Conservation (phyloP, 2,888 invertebrate species). For the Linnaemya tessellans region DNA sequence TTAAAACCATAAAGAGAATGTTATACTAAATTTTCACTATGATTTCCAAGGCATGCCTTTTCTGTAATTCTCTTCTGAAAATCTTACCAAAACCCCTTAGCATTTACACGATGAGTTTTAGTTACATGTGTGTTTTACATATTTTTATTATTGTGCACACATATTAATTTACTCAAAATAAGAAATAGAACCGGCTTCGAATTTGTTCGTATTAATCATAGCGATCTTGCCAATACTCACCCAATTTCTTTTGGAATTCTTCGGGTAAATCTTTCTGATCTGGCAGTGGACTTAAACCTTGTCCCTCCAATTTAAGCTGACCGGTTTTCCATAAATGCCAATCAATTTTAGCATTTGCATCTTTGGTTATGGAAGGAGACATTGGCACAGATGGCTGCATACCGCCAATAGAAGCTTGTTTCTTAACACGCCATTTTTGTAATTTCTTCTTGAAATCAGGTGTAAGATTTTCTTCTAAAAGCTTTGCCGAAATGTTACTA, state of each 20-base stretch:
- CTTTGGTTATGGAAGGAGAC: slow-evolving; percentile 75
- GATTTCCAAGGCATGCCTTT: too few relatives aligned
- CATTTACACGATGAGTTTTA: too few relatives aligned
- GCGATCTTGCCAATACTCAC: slow-evolving; percentile 78
- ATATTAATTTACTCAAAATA: too few relatives aligned
- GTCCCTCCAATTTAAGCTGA: slow-evolving; percentile 82
- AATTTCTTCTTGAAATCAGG: slow-evolving; percentile 93
- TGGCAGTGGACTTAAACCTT: slow-evolving; percentile 84
- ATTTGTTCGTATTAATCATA: too few relatives aligned
- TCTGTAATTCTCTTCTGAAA: too few relatives aligned
- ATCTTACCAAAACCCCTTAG: too few relatives aligned
- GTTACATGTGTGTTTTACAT: too few relatives aligned
- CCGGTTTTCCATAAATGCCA: slow-evolving; percentile 87
- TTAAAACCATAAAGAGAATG: too few relatives aligned
- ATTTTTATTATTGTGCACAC: too few relatives aligned
- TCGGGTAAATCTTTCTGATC: slow-evolving; percentile 89
- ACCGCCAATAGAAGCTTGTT: slow-evolving; percentile 75
- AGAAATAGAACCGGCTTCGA: too few relatives aligned
- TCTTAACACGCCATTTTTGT: slow-evolving; percentile 91
- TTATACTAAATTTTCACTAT: too few relatives aligned
- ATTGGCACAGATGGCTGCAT: slow-evolving; percentile 74
- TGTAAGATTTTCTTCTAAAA: slow-evolving; percentile 88
- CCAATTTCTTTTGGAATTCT: slow-evolving; percentile 92
- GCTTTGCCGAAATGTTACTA: slow-evolving; percentile 79
- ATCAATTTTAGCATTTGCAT: slow-evolving; percentile 85